A percentile compares a stretch with the other conserved stretches of the same genome.
Evolutionary conservation across 2,888 invertebrate species (phyloP).

Genomic region (Labia minor): DNA sequence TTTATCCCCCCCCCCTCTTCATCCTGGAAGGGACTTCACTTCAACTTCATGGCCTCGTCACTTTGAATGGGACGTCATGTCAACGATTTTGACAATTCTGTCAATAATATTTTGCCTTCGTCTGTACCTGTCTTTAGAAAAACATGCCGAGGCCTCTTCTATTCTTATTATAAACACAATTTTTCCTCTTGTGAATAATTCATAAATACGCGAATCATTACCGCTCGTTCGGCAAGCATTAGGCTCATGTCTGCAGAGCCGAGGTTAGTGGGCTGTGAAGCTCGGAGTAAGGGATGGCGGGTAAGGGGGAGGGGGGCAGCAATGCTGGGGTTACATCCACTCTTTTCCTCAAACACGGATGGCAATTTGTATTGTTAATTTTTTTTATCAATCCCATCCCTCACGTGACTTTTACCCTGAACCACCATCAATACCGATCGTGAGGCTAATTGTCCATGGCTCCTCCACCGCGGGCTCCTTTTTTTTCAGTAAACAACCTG

Average conservation of each 20-base stretch:
- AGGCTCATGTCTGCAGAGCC: background rate
- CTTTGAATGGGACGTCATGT: conserved; percentile 1
- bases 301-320: no score
- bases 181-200: conserved; percentile 13
- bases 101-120: background rate
- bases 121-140: conserved; percentile 5
- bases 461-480: background rate
- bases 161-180: conserved; percentile 13
- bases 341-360: conserved; percentile 8
- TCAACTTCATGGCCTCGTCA: conserved; percentile 7
- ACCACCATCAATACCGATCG: conserved; percentile 8
- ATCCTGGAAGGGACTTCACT: background rate
- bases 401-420: background rate
- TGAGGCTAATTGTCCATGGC: background rate
- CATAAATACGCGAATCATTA: conserved; percentile 13
- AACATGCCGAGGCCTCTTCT: background rate
- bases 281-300: background rate
- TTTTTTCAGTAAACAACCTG: background rate
- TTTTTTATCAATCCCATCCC: background rate
- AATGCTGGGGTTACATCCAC: background rate
- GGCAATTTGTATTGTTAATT: conserved; percentile 13
- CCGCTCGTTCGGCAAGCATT: conserved; percentile 13
- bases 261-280: conserved; percentile 13
- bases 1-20: background rate
- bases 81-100: background rate